Evolutionary conservation across 2,113 vertebrate species (phyloP).

Genomic region (Acrocephalus kingi): DNA sequence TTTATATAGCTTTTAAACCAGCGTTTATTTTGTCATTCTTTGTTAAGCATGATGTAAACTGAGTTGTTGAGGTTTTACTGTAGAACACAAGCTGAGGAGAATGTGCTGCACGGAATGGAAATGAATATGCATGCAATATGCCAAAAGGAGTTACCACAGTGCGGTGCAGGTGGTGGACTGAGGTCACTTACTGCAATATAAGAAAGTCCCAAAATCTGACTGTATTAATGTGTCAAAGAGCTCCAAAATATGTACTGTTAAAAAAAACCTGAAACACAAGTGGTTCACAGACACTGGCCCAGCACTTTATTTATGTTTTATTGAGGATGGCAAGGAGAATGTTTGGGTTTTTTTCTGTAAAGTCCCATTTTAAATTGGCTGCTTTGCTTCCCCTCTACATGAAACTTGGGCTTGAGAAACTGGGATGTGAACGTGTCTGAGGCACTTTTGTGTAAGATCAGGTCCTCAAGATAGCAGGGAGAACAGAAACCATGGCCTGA

Average conservation of each 20-base stretch:
- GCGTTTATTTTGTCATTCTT: neutral
- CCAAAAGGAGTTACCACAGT: neutral
- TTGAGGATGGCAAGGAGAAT: neutral
- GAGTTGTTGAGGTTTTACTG: neutral
- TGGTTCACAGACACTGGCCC: fast-evolving
- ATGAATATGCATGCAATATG: neutral
- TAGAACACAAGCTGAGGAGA: neutral
- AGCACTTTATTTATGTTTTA: neutral
- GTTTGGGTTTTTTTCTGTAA: neutral
- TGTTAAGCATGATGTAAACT: neutral
- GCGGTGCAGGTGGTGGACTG: neutral
- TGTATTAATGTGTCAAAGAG: neutral
- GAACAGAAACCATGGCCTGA: neutral
- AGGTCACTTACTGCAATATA: neutral
- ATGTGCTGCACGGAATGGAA: neutral
- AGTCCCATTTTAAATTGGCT: neutral
- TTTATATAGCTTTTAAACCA: neutral
- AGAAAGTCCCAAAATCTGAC: neutral
- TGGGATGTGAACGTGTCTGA: neutral
- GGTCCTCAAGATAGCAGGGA: neutral
- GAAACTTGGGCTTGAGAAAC: neutral
- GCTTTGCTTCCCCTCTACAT: neutral
- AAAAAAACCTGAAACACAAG: neutral
- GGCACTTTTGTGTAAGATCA: neutral
- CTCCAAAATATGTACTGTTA: neutral